These are phyloP conservation scores for Melanotaenia trifasciata DNA, from an alignment of 2,797 vertebrate species.

Conservation along the genomic window DNA sequence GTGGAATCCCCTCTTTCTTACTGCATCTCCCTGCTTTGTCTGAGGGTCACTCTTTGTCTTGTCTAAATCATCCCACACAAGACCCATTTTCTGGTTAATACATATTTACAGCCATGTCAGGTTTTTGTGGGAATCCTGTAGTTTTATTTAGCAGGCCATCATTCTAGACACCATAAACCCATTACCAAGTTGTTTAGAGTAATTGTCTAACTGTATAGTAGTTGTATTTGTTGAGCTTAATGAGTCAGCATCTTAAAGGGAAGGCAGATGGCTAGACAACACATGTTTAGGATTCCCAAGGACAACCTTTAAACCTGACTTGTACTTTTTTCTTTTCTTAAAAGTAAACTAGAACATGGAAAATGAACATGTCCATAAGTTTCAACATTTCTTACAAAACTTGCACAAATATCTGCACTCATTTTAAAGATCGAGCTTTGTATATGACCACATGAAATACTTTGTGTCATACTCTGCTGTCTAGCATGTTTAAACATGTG, in stretches of 20 bases:
- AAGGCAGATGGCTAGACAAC: constrained; percentile 84
- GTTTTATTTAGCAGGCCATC: constrained; percentile 90
- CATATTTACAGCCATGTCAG: constrained; percentile 92
- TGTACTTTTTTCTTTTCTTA: constrained; percentile 24
- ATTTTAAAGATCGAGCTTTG: background rate
- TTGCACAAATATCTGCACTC: background rate
- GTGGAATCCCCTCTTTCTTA: constrained; percentile 90
- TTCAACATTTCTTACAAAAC: background rate
- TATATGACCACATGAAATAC: background rate
- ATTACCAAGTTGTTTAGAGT: constrained; percentile 89
- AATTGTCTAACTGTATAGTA: constrained; percentile 82
- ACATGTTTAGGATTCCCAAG: constrained; percentile 75
- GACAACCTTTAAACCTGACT: constrained; percentile 61
- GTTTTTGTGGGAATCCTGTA: constrained; percentile 89
- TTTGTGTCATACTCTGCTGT: background rate
- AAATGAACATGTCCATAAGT: background rate
- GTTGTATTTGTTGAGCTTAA: constrained; percentile 78
- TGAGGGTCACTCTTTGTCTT: constrained; percentile 85
- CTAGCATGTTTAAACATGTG: background rate
- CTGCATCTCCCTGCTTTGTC: constrained; percentile 86
- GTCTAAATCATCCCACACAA: constrained; percentile 90
- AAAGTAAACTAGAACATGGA: too few species aligned
- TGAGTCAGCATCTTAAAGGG: constrained; percentile 76
- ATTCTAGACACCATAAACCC: constrained; percentile 90
- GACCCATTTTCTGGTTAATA: constrained; percentile 94